Conservation (phyloP, 92 coral and sea anemone species). For the Epizoanthus scotinus region DNA sequence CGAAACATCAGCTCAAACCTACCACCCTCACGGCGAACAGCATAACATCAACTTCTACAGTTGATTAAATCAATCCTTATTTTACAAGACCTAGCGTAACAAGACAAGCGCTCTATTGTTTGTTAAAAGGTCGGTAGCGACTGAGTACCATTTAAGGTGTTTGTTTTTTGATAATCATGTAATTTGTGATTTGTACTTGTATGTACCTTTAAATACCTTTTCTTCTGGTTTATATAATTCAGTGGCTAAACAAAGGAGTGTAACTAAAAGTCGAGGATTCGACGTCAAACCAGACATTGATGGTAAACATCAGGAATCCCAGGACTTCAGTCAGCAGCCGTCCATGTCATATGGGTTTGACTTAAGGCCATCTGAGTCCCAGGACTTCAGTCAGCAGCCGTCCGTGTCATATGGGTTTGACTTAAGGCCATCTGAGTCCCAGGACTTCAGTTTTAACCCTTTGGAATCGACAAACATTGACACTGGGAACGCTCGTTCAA, state of each 20-base stretch:
- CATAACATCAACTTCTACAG: too few species aligned
- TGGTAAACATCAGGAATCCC: background rate
- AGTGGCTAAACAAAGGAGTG: conserved; percentile 10
- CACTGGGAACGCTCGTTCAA: conserved; percentile 6
- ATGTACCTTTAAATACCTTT: background rate
- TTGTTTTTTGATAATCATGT: too few species aligned
- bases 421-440: conserved; percentile 1
- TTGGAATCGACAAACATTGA: conserved; percentile 37
- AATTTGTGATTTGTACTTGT: background rate
- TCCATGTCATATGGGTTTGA: conserved; percentile 8
- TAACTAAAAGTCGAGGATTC: conserved; percentile 35
- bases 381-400: conserved; percentile 9
- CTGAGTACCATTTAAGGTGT: too few species aligned
- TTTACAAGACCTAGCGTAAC: too few species aligned
- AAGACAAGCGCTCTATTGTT: too few species aligned
- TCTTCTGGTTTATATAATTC: background rate
- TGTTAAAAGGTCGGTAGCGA: too few species aligned
- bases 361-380: conserved; percentile 1
- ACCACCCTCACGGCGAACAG: too few species aligned
- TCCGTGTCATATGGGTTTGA: conserved; percentile 7
- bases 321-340: background rate
- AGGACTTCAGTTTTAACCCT: conserved; percentile 14
- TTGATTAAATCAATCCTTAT: too few species aligned
- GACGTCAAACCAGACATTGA: conserved; percentile 21
- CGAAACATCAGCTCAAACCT: too few species aligned